These are phyloP conservation scores for Anas flavirostris DNA, from an alignment of 2,797 vertebrate genomes.

Conservation along the genomic window DNA sequence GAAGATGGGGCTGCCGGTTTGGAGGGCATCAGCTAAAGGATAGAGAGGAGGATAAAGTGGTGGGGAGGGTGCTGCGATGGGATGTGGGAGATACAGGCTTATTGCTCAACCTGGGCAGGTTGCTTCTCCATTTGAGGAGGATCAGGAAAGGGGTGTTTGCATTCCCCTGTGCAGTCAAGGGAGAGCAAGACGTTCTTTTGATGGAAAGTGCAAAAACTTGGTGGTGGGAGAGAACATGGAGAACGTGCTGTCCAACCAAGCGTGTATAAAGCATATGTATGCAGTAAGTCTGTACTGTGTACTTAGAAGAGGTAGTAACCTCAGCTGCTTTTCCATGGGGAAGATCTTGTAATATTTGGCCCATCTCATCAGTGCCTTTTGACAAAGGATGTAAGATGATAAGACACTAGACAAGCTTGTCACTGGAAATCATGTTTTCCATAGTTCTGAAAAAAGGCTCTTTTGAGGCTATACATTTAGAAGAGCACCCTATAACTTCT, in stretches of 20 bases:
- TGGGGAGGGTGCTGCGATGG: background rate
- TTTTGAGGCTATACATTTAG: background rate
- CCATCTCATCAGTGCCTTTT: rapidly evolving
- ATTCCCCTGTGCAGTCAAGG: background rate
- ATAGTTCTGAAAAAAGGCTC: background rate
- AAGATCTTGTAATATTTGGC: background rate
- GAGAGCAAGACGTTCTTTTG: background rate
- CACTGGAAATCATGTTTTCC: background rate
- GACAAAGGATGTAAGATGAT: background rate
- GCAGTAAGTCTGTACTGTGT: background rate
- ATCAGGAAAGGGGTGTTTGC: background rate
- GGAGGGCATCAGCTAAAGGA: constrained; percentile 26
- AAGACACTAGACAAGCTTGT: background rate
- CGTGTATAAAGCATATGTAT: rapidly evolving
- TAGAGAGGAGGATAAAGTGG: background rate
- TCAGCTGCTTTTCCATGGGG: background rate
- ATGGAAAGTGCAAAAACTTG: background rate
- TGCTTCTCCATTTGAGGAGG: rapidly evolving
- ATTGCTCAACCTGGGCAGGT: background rate
- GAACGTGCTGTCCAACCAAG: rapidly evolving
- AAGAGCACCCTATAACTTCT: background rate
- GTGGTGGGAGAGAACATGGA: too few relatives aligned
- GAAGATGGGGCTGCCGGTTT: constrained; percentile 27
- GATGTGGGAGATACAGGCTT: rapidly evolving
- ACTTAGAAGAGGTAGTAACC: background rate